Evolutionary conservation across 2,113 vertebrate species (phyloP), one percentile per base, ranked within the genome.

Genomic region (Okapia johnstoni): DNA sequence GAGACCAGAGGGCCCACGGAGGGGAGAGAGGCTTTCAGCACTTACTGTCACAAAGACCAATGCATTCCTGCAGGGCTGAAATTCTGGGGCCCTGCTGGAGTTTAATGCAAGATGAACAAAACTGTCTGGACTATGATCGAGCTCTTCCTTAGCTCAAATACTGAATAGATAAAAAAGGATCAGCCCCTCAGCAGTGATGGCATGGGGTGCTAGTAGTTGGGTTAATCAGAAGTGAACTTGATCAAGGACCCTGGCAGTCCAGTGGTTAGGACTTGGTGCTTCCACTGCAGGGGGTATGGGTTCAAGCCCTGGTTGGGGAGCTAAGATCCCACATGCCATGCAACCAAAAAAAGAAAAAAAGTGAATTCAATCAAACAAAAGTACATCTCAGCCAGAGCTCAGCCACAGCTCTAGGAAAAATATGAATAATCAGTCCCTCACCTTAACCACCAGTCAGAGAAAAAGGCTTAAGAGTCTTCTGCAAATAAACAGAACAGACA

Each of bases 401-500:
- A 91, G 91, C 25, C 77, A 85, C 21, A 76, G 30, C 26, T 89
- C 28, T 13, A 83, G 40, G 33, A 61, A 30, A 4, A 85, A 58
- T 55, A n/a, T 30, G 48, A 87, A 26, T 61, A 54, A 80, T 85
- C 33, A 83, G 50, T 15, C 33, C 48, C 40, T 58, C 28, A 94
- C 54, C 43, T 61, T 92, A 86, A 73, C 50, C 23, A 92, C 54
- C 25, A 70, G 26, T 60, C 58, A 83, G 40, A 66, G 40, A 43
- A n/a, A 92, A 97, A 43, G 46, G 30, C n/a, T 90, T 54, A 87
- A 87, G 17, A 17, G n/a, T 79, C 43, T 86, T 61, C 52, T 33
- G 50, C 11, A 97, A 97, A 96, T 50, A 92, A 80, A 90, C n/a
- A 79, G 86, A 88, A 85, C 43, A 81, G 55, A 57, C 11, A 55